Evolutionary conservation across 1,140 invertebrate species (phyloP).

Genomic region (Lethrus apterus): DNA sequence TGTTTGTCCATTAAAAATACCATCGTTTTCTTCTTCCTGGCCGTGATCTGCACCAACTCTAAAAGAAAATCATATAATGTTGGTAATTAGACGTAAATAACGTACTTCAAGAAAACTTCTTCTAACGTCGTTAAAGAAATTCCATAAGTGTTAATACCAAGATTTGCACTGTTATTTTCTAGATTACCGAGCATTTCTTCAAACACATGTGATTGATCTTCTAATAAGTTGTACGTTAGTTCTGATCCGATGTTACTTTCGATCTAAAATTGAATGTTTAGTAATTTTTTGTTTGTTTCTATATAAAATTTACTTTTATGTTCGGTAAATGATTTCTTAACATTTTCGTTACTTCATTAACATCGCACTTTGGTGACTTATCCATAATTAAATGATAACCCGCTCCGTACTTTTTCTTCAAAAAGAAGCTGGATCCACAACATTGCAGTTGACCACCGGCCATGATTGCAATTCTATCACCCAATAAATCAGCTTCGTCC

Average conservation of each 20-base stretch:
- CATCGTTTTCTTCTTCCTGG: slow-evolving; percentile 24
- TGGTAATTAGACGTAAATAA: slow-evolving; percentile 5
- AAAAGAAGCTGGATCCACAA: slow-evolving; percentile 76
- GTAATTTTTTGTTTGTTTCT: not conserved
- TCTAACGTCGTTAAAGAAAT: slow-evolving; percentile 81
- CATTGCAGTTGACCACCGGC: slow-evolving; percentile 74
- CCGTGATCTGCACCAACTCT: slow-evolving; percentile 44
- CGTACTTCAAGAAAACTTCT: slow-evolving; percentile 83
- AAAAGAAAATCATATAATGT: slow-evolving; percentile 21
- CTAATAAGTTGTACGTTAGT: slow-evolving; percentile 29
- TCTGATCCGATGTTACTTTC: slow-evolving; percentile 29
- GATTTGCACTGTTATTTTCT: slow-evolving; percentile 52
- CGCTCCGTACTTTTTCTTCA: slow-evolving; percentile 79
- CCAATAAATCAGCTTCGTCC: slow-evolving; percentile 94
- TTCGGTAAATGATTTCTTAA: slow-evolving; percentile 26
- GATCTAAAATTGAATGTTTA: slow-evolving; percentile 18
- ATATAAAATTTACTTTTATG: slow-evolving; percentile 23
- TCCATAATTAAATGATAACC: slow-evolving; percentile 54
- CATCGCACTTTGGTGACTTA: slow-evolving; percentile 47
- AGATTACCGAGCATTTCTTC: slow-evolving; percentile 60
- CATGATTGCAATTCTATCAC: slow-evolving; percentile 89
- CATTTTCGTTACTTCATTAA: slow-evolving; percentile 30
- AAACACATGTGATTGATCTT: slow-evolving; percentile 43
- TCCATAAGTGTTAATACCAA: slow-evolving; percentile 58
- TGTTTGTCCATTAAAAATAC: not conserved